These are phyloP conservation scores for Mareca strepera DNA, from an alignment of 2,797 vertebrate genomes.

Conservation along the genomic window DNA sequence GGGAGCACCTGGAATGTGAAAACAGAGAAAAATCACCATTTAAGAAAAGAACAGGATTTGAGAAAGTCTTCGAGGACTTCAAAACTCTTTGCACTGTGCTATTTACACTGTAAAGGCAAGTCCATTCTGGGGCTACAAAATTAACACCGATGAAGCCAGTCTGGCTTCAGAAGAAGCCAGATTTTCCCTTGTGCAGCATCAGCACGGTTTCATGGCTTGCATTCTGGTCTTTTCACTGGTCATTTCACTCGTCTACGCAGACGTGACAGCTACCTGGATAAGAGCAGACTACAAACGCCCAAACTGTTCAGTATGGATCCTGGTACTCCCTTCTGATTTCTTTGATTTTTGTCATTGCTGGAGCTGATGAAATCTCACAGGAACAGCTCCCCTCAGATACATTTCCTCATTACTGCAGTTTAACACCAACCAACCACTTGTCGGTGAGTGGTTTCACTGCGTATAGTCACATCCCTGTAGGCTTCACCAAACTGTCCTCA, in stretches of 20 bases:
- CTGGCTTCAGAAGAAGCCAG: neutral
- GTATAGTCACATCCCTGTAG: neutral
- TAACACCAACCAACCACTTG: neutral
- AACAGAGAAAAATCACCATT: neutral
- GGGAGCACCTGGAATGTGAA: constrained; percentile 84
- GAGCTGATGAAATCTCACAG: neutral
- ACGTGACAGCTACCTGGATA: neutral
- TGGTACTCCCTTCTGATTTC: neutral
- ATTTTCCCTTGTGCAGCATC: neutral
- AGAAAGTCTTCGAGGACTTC: neutral
- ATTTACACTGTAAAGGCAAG: neutral
- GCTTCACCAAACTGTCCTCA: neutral
- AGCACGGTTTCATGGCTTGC: neutral
- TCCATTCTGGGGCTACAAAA: neutral
- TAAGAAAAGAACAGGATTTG: neutral
- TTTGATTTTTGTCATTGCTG: neutral
- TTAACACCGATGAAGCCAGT: neutral
- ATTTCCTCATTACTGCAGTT: neutral
- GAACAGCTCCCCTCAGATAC: neutral
- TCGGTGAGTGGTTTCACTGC: neutral
- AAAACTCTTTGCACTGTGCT: neutral
- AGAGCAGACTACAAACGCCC: neutral
- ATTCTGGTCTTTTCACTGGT: neutral
- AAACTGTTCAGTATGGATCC: neutral
- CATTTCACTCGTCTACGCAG: too few relatives aligned